phyloP scores from a whole-genome alignment of 2,888 invertebrate genomes.

The Hylaea fasciaria region DNA sequence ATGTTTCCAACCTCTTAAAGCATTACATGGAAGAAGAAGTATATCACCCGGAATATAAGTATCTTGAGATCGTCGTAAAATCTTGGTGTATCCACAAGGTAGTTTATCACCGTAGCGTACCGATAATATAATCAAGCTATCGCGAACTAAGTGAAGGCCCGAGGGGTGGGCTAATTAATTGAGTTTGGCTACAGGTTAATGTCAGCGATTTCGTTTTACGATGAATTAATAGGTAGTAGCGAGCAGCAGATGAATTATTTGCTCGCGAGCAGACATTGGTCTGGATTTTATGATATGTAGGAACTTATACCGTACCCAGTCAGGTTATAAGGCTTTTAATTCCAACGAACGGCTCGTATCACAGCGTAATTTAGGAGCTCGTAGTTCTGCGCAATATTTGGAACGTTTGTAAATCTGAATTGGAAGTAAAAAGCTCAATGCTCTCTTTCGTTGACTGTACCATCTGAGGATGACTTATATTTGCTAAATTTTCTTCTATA shows the following conservation, averaged over 20 bases:
- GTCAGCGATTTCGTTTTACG: constrained; percentile 45
- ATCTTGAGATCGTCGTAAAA: not conserved
- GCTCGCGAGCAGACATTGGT: constrained; percentile 5
- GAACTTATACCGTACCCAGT: not conserved
- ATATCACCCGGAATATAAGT: no score
- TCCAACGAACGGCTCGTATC: not conserved
- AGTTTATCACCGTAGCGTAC: constrained; percentile 30
- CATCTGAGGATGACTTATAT: no score
- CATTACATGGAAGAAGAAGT: no score
- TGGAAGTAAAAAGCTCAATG: no score
- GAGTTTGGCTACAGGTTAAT: constrained; percentile 45
- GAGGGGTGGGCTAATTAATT: constrained; percentile 53
- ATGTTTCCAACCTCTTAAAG: no score
- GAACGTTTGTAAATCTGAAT: no score
- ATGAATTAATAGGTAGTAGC: constrained; percentile 42
- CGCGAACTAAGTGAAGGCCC: constrained; percentile 52
- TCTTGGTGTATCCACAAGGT: constrained; percentile 1
- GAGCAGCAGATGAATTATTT: constrained; percentile 21
- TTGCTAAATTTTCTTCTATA: no score
- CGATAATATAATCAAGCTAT: constrained; percentile 65
- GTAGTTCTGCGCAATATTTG: no score
- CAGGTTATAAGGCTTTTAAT: constrained; percentile 1
- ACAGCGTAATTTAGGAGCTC: not conserved
- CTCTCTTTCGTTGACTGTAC: no score
- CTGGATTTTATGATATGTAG: constrained; percentile 10